A percentile compares a stretch with the other conserved stretches of the same genome.
Conservation (phyloP, 2,797 vertebrate genomes). For the Rhinophrynus dorsalis region DNA sequence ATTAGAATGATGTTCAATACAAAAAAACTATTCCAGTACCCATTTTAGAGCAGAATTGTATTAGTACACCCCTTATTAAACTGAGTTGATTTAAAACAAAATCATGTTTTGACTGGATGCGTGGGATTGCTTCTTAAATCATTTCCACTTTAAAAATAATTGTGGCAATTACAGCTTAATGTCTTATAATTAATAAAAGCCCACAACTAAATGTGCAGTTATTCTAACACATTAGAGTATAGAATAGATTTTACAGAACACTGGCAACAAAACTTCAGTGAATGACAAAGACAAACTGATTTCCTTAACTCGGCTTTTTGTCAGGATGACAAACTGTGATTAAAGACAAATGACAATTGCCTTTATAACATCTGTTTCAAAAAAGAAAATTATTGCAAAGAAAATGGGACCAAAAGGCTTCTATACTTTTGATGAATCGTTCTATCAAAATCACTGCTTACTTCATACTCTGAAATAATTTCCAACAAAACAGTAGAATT, state of each 20-base stretch:
- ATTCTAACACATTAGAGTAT: background rate
- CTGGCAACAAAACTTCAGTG: background rate
- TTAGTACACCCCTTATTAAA: too few species aligned
- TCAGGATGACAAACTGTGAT: conserved; percentile 23
- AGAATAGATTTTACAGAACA: background rate
- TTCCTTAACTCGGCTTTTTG: conserved; percentile 16
- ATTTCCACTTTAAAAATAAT: background rate
- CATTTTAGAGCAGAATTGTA: too few species aligned
- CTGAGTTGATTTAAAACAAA: too few species aligned
- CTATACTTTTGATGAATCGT: background rate
- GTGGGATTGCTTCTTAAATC: too few species aligned
- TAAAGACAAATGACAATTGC: conserved; percentile 21
- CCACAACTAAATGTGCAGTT: background rate
- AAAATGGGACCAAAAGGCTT: conserved; percentile 11
- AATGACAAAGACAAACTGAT: background rate
- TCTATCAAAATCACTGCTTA: background rate
- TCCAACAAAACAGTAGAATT: background rate
- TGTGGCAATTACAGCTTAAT: background rate
- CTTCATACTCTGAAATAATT: background rate
- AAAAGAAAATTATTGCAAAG: conserved; percentile 7
- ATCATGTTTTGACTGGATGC: too few species aligned
- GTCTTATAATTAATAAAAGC: background rate
- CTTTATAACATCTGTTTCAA: conserved; percentile 4
- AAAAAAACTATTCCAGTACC: too few species aligned
- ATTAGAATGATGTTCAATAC: too few species aligned